A percentile compares a stretch with the other conserved stretches of the same genome.
phyloP scores from a whole-genome alignment of 2,888 invertebrate genomes.

The Eupithecia exiguata region DNA sequence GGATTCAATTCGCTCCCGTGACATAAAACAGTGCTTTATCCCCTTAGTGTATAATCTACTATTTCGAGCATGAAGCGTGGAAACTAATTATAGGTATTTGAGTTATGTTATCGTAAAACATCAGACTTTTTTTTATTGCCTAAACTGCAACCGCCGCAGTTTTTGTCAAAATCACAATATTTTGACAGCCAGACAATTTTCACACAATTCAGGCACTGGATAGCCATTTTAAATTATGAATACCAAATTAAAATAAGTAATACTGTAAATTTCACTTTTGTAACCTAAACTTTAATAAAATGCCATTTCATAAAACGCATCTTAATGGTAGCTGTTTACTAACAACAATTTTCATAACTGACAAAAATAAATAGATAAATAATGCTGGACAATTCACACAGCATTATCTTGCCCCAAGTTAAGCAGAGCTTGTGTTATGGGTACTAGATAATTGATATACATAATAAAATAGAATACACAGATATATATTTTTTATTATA shows the following conservation, averaged over 20 bases:
- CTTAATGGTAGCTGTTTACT: background rate
- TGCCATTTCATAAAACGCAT: background rate
- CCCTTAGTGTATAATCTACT: no score
- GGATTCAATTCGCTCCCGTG: no score
- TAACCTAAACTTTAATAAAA: background rate
- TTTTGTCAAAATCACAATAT: background rate
- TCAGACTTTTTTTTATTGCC: background rate
- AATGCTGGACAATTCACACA: no score
- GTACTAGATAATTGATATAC: no score
- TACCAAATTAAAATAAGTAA: constrained; percentile 8
- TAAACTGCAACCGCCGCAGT: background rate
- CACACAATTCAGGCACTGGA: background rate
- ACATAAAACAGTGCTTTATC: no score
- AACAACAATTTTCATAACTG: no score
- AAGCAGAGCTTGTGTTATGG: no score
- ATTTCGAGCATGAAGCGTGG: background rate
- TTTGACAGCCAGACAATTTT: background rate
- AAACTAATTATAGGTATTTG: background rate
- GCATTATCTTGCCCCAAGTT: no score
- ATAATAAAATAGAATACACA: no score
- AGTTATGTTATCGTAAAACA: background rate
- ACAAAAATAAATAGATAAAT: no score
- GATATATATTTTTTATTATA: no score
- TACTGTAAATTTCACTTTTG: constrained; percentile 20
- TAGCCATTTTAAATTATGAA: background rate